Percentiles rank a stretch among this genome's conserved stretches.
These are phyloP conservation scores for Pogonus chalceus DNA, from an alignment of 1,140 invertebrate genomes.

Conservation along the genomic window DNA sequence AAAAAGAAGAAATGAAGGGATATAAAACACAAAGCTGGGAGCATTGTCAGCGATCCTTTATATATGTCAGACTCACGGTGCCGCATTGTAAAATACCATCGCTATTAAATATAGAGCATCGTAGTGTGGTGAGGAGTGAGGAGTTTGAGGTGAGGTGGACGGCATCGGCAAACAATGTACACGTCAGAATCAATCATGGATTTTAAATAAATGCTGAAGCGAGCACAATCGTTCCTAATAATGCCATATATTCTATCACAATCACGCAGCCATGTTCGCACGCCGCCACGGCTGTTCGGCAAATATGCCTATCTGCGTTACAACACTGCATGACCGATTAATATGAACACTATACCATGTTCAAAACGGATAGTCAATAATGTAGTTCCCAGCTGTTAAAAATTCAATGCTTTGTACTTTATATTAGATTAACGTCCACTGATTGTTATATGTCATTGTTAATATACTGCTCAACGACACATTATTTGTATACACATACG, in stretches of 20 bases:
- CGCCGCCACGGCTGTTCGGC: too few relatives aligned
- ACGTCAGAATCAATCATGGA: constrained; percentile 6
- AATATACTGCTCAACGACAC: too few relatives aligned
- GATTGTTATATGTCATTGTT: too few relatives aligned
- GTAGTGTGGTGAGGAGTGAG: not conserved
- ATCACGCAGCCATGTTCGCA: too few relatives aligned
- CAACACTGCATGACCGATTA: too few relatives aligned
- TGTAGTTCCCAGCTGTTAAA: too few relatives aligned
- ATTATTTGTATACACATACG: too few relatives aligned
- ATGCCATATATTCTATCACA: not conserved
- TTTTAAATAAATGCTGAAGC: constrained; percentile 5
- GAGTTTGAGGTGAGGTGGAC: not conserved
- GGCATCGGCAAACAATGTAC: constrained; percentile 1
- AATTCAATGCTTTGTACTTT: too few relatives aligned
- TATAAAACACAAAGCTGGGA: constrained; percentile 6
- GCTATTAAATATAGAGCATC: constrained; percentile 1
- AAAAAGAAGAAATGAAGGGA: constrained; percentile 5
- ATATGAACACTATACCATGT: too few relatives aligned
- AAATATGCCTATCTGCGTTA: too few relatives aligned
- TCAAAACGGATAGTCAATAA: too few relatives aligned
- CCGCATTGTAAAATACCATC: constrained; percentile 6
- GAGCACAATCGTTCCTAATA: constrained; percentile 3
- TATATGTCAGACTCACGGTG: constrained; percentile 6
- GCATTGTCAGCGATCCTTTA: constrained; percentile 7
- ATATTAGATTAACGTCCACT: too few relatives aligned